phyloP scores from a whole-genome alignment of 2,888 invertebrate species.

The Phlogophora meticulosa region DNA sequence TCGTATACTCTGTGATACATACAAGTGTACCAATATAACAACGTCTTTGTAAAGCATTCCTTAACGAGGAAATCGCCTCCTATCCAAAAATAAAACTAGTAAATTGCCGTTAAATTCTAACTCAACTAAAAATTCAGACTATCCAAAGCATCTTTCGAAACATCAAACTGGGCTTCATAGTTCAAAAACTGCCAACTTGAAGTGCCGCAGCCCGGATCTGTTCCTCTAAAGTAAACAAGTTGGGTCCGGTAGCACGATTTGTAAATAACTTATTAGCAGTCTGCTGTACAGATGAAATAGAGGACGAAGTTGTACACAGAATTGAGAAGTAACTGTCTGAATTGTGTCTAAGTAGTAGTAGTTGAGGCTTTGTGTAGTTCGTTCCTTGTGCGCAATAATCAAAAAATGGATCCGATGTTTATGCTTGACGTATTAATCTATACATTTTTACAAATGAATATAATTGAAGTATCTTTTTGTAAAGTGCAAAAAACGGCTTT shows the following conservation, averaged over 20 bases:
- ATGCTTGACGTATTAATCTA: too few species aligned
- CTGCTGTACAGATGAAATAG: conserved; percentile 32
- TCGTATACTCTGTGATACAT: not conserved
- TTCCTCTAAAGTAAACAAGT: conserved; percentile 25
- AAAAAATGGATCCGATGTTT: too few species aligned
- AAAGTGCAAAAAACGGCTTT: too few species aligned
- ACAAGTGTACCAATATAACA: not conserved
- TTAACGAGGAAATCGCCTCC: not conserved
- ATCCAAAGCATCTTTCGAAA: conserved; percentile 20
- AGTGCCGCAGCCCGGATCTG: conserved; percentile 14
- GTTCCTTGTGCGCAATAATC: too few species aligned
- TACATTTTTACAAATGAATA: too few species aligned
- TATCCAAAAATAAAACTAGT: not conserved
- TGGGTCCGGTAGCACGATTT: conserved; percentile 34
- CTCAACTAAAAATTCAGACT: conserved; percentile 26
- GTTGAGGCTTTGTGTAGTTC: too few species aligned
- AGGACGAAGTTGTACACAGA: conserved; percentile 24
- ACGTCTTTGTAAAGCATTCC: not conserved
- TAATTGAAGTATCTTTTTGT: too few species aligned
- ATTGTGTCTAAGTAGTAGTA: not conserved
- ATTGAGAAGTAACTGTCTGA: conserved; percentile 1
- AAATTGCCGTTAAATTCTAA: not conserved
- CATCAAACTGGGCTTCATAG: conserved; percentile 38
- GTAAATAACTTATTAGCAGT: conserved; percentile 51
- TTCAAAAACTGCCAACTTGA: conserved; percentile 34